Percentiles rank a stretch among this genome's conserved stretches.
These are phyloP conservation scores for Drosophila oshimai DNA, from an alignment of 1,140 invertebrate genomes.

Conservation along the genomic window DNA sequence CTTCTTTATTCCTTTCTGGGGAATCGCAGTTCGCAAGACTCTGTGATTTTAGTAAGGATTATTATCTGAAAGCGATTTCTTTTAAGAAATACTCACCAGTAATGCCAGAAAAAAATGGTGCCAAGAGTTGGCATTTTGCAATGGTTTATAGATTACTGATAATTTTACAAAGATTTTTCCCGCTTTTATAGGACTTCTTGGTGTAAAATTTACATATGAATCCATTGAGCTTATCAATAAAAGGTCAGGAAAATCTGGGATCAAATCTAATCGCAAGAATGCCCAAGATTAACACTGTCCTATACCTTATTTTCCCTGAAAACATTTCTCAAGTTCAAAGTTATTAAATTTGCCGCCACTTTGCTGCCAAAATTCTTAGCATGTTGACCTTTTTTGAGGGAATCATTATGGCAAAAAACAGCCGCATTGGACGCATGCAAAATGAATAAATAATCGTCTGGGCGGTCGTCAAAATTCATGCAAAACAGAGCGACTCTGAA, in stretches of 20 bases:
- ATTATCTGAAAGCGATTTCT: neutral
- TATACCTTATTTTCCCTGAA: neutral
- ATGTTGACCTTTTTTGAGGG: constrained; percentile 49
- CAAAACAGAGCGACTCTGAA: constrained; percentile 30
- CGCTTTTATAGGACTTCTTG: neutral
- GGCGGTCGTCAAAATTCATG: constrained; percentile 45
- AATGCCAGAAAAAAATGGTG: neutral
- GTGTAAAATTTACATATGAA: too few relatives aligned
- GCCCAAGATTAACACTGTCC: neutral
- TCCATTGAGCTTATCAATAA: too few relatives aligned
- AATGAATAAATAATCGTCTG: constrained; percentile 21
- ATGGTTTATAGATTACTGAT: neutral
- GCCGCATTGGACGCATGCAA: constrained; percentile 15
- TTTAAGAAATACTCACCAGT: neutral
- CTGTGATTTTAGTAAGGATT: neutral
- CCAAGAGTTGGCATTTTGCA: neutral
- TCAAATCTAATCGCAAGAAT: neutral
- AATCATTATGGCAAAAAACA: constrained; percentile 24
- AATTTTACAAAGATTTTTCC: neutral
- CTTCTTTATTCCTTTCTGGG: too few relatives aligned
- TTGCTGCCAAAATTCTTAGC: constrained; percentile 45
- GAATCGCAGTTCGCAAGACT: too few relatives aligned
- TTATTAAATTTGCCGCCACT: constrained; percentile 18
- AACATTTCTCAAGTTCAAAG: constrained; percentile 29
- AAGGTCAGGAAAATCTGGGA: neutral